phyloP scores from a whole-genome alignment of 1,140 invertebrate genomes.

The Cepaea nemoralis region DNA sequence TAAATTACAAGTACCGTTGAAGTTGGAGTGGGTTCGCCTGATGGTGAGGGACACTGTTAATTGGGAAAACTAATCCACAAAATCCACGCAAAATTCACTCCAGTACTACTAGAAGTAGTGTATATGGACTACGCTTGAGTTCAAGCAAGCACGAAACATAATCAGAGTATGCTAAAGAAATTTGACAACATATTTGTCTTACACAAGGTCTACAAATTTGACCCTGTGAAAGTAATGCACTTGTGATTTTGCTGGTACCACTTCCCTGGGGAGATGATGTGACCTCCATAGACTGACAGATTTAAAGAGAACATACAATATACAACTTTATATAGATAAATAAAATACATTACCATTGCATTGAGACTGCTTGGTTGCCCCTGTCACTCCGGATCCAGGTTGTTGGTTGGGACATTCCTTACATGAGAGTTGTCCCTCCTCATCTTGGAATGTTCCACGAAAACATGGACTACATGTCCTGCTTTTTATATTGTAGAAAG shows the following conservation, averaged over 20 bases:
- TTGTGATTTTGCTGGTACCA: conserved; percentile 81
- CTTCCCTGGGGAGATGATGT: conserved; percentile 79
- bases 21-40: too few species aligned
- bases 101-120: too few species aligned
- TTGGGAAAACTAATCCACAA: too few species aligned
- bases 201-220: too few species aligned
- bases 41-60: too few species aligned
- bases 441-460: conserved; percentile 92
- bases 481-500: conserved; percentile 83
- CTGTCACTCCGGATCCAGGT: conserved; percentile 74
- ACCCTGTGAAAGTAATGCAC: too few species aligned
- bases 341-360: conserved; percentile 81
- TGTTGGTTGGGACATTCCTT: too few species aligned
- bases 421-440: conserved; percentile 89
- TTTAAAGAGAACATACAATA: background rate
- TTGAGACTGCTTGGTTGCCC: conserved; percentile 85
- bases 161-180: conserved; percentile 58
- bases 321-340: background rate
- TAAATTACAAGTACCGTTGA: too few species aligned
- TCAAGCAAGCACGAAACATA: conserved; percentile 86
- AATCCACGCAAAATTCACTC: too few species aligned
- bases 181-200: too few species aligned
- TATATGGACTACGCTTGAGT: too few species aligned
- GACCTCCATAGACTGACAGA: background rate
- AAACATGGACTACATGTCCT: conserved; percentile 87